Percentiles rank a stretch among this genome's conserved stretches.
These are phyloP conservation scores for Coregonus clupeaformis DNA, from an alignment of 2,113 vertebrate genomes.

Conservation along the genomic window DNA sequence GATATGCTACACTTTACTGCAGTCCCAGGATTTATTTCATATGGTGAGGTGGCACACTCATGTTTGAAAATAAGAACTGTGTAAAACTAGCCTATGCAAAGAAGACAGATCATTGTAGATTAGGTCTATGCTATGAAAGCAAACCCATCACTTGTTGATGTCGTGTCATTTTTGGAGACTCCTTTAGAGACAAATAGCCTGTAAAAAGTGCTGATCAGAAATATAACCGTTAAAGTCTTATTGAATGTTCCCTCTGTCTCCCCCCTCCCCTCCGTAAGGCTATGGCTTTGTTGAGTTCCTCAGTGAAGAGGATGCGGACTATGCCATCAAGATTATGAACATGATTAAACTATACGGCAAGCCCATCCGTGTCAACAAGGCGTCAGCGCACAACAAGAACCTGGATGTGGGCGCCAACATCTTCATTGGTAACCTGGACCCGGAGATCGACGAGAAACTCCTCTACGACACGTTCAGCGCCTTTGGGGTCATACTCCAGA, in stretches of 20 bases:
- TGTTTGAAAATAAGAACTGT: too few relatives aligned
- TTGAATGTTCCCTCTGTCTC: neutral
- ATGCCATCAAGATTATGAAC: constrained; percentile 99
- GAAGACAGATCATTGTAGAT: too few relatives aligned
- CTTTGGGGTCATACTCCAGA: constrained; percentile 96
- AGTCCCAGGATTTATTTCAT: too few relatives aligned
- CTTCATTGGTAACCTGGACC: constrained; percentile 96
- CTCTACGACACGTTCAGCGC: constrained; percentile 97
- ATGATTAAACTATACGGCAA: constrained; percentile 98
- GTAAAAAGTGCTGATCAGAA: neutral
- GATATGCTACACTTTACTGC: neutral
- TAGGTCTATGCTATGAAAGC: too few relatives aligned
- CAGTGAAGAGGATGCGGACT: constrained; percentile 96
- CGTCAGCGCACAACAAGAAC: constrained; percentile 97
- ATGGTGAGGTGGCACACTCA: too few relatives aligned
- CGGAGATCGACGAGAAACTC: constrained; percentile 95
- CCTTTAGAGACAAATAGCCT: too few relatives aligned
- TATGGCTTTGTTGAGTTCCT: constrained; percentile 98
- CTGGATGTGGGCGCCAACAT: constrained; percentile 97
- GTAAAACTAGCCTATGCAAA: too few relatives aligned
- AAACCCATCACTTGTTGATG: too few relatives aligned
- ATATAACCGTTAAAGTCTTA: neutral
- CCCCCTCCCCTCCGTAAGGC: constrained; percentile 63
- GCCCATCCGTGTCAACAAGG: constrained; percentile 94
- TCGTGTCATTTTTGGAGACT: too few relatives aligned